These are phyloP conservation scores for Cinara cedri DNA, from an alignment of 2,888 invertebrate species.

Conservation along the genomic window DNA sequence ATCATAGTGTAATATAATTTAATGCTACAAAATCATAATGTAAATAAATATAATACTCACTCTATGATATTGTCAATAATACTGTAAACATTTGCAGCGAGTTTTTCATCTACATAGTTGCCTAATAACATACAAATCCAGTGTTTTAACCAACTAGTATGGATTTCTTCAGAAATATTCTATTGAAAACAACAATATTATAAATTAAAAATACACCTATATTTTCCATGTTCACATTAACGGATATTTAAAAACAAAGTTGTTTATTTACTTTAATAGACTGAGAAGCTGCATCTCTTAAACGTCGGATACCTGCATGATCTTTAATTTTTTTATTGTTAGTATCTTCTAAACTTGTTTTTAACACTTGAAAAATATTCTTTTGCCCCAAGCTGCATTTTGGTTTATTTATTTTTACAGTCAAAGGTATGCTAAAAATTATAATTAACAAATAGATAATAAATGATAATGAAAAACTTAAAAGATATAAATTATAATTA, in stretches of 20 bases:
- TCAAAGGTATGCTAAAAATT: conserved; percentile 28
- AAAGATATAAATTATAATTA: background rate
- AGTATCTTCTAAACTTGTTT: conserved; percentile 46
- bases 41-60: conserved; percentile 30
- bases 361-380: conserved; percentile 42
- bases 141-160: conserved; percentile 70
- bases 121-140: conserved; percentile 72
- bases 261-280: conserved; percentile 42
- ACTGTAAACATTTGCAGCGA: conserved; percentile 65
- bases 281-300: conserved; percentile 45
- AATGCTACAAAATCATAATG: background rate
- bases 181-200: conserved; percentile 62
- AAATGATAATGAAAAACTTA: background rate
- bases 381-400: conserved; percentile 33
- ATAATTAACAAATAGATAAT: background rate
- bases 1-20: too few relatives aligned
- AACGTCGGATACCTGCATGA: background rate
- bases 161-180: conserved; percentile 69
- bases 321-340: conserved; percentile 31
- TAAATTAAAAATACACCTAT: background rate
- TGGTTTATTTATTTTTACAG: conserved; percentile 37
- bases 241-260: background rate
- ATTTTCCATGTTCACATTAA: background rate
- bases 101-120: conserved; percentile 65
- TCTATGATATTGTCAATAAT: conserved; percentile 66